Evolutionary conservation across 2,888 invertebrate genomes (phyloP).

Genomic region (Trisateles emortualis): DNA sequence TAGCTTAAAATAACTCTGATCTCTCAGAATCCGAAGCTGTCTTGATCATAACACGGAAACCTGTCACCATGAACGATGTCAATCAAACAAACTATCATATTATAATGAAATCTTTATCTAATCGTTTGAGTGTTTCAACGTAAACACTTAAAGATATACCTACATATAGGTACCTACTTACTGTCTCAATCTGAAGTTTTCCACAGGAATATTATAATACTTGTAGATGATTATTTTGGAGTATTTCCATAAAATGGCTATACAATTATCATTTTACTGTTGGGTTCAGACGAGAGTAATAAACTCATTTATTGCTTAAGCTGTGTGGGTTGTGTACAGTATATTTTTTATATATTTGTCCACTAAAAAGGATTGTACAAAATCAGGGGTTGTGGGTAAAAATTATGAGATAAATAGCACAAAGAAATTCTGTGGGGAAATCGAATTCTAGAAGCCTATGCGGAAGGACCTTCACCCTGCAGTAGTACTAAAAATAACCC

Average conservation of each 20-base stretch:
- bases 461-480: too few relatives aligned
- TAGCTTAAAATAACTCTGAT: too few relatives aligned
- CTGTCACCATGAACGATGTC: constrained; percentile 30
- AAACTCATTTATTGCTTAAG: too few relatives aligned
- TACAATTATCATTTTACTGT: neutral
- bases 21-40: neutral
- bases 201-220: constrained; percentile 1
- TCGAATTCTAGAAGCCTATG: too few relatives aligned
- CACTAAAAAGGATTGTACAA: too few relatives aligned
- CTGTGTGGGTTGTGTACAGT: too few relatives aligned
- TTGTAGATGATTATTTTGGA: constrained; percentile 2
- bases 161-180: neutral
- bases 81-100: constrained; percentile 20
- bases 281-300: neutral
- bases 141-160: constrained; percentile 33
- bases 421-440: too few relatives aligned
- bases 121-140: constrained; percentile 34
- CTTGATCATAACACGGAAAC: constrained; percentile 32
- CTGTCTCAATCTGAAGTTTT: constrained; percentile 24
- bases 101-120: constrained; percentile 32
- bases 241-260: constrained; percentile 3
- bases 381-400: too few relatives aligned
- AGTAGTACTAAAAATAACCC: too few relatives aligned
- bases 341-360: too few relatives aligned
- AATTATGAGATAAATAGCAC: too few relatives aligned